Evolutionary conservation across 2,888 invertebrate species (phyloP), one percentile per base, ranked within the genome.

Genomic region (Drosophila kuntzei): DNA sequence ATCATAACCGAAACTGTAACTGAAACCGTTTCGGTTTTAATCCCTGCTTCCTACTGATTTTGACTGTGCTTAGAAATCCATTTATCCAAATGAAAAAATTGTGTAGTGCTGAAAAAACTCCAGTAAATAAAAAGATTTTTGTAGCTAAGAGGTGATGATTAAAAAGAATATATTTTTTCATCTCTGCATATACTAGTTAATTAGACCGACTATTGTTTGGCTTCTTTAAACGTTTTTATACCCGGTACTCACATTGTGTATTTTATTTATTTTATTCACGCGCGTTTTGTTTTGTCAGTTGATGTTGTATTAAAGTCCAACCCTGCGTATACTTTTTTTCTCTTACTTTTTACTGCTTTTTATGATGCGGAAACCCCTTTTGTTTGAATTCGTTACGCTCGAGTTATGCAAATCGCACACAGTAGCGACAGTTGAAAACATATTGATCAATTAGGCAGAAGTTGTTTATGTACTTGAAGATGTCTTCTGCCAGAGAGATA

Each of bases 361-460:
- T 87, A 84, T 87, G 81, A 69, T 46, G 87, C 72, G 85, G 72
- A 84, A 83, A 83, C 71, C 83, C 81, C 85, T 81, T 87, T 84
- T 58, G 63, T 39, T 64, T 66, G 61, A 64, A 70, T 72, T 76
- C 64, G 57, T 74, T 76, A 36, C 47, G 51, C 71, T 71, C 59
- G 55, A 71, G 71, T 59, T 76, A 80, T 87, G 79, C 74, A 81
- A 83, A 87, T 84, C 71, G 74, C 62, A 68, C 60, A 47, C 61
- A 57, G 66, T 62, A 47, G 66, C 68, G 60, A 59, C 63, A 62
- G 61, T 49, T 50, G 47, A 57, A 62, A 80, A 67, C 76, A 59
- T 83, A 87, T 79, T 83, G 83, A 84, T 84, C 87, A 84, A 84
- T 84, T 84, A 84, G 85, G 85, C 87, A 79, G 77, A 81, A 73